phyloP scores from a whole-genome alignment of 2,797 vertebrate species.

The Loriculus beryllinus region DNA sequence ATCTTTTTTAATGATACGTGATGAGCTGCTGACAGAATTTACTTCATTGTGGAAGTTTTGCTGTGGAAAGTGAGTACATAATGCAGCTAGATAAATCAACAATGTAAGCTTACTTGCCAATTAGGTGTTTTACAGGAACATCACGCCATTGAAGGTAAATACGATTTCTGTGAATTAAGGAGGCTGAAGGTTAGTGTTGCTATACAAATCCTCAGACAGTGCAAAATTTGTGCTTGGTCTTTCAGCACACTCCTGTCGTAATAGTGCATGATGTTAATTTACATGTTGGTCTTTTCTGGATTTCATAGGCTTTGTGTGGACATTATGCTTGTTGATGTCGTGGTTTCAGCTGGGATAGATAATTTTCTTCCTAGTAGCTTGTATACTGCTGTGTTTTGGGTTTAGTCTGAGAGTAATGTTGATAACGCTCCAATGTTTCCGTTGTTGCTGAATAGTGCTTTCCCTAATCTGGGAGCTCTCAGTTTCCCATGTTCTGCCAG shows the following conservation, averaged over 20 bases:
- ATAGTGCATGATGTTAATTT: not conserved
- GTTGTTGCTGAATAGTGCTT: not conserved
- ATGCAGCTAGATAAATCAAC: not conserved
- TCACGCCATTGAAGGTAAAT: not conserved
- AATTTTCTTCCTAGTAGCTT: not conserved
- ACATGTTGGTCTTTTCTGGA: not conserved
- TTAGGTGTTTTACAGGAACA: not conserved
- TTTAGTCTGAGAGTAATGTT: not conserved
- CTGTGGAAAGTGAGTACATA: not conserved
- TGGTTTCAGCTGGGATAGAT: not conserved
- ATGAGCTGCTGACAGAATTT: conserved; percentile 65
- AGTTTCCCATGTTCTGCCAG: not conserved
- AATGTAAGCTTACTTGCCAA: not conserved
- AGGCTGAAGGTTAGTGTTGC: not conserved
- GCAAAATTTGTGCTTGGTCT: not conserved
- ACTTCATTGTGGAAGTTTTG: conserved; percentile 9
- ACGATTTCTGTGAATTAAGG: not conserved
- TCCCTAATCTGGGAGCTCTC: not conserved
- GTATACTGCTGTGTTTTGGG: not conserved
- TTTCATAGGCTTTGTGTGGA: not conserved
- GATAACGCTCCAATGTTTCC: not conserved
- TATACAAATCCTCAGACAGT: not conserved
- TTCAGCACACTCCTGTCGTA: not conserved
- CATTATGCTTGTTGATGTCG: not conserved
- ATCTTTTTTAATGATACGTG: conserved; percentile 72